These are phyloP conservation scores for Ypsolopha sequella DNA, from an alignment of 2,888 invertebrate genomes.

Conservation along the genomic window DNA sequence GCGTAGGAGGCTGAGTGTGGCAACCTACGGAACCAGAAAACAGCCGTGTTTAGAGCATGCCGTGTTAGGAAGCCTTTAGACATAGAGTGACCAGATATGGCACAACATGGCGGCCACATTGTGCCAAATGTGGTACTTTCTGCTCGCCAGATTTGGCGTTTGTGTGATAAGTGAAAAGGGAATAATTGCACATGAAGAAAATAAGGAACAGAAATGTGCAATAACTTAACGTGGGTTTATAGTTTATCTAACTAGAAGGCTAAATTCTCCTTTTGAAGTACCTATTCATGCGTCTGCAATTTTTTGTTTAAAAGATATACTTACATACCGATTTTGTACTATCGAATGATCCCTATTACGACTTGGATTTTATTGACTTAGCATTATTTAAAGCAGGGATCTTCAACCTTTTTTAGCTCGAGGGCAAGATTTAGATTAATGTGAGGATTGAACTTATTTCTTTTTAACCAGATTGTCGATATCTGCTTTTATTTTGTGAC, in stretches of 20 bases:
- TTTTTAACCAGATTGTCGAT: too few species aligned
- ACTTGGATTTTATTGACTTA: not conserved
- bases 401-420: too few species aligned
- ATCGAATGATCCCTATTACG: too few species aligned
- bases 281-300: too few species aligned
- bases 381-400: slow-evolving; percentile 2
- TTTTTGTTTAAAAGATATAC: too few species aligned
- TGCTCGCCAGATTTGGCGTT: too few species aligned
- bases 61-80: slow-evolving; percentile 50
- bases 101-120: not conserved
- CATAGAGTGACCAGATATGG: not conserved
- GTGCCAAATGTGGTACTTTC: not conserved
- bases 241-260: too few species aligned
- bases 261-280: too few species aligned
- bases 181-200: not conserved
- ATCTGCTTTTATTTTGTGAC: too few species aligned
- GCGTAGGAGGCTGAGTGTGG: slow-evolving; percentile 73
- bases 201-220: not conserved
- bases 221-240: not conserved
- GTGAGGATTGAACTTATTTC: too few species aligned
- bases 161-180: not conserved
- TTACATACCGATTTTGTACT: too few species aligned
- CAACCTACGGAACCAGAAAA: slow-evolving; percentile 69
- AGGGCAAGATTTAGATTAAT: too few species aligned
- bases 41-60: slow-evolving; percentile 66